A percentile compares a stretch with the other conserved stretches of the same genome.
Conservation (phyloP, 2,113 vertebrate species). For the Ciconia stormi region DNA sequence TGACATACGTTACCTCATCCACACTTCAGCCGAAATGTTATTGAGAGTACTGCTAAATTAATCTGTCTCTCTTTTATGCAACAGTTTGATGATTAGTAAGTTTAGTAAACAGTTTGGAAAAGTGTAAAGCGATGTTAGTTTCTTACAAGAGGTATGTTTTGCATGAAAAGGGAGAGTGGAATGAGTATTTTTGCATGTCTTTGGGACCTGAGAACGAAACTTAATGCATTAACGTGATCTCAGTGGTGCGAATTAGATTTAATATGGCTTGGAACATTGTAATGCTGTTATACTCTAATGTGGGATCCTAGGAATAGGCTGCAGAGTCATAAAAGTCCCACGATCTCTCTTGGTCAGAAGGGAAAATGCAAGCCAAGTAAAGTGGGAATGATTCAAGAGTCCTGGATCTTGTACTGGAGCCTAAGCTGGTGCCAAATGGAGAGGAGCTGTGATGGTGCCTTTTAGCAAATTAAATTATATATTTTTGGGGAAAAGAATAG, state of each 20-base stretch:
- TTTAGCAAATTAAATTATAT: not conserved
- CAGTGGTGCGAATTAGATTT: not conserved
- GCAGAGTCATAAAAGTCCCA: not conserved
- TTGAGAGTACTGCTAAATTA: not conserved
- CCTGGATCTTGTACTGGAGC: not conserved
- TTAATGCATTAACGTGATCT: accelerated
- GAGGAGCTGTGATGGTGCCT: not conserved
- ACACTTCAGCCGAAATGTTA: not conserved
- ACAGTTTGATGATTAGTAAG: not conserved
- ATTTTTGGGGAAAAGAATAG: not conserved
- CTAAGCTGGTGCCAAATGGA: not conserved
- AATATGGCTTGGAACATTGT: not conserved
- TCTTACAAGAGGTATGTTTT: not conserved
- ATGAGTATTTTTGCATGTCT: not conserved
- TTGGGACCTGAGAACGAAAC: not conserved
- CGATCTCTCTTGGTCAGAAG: not conserved
- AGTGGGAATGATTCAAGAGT: not conserved
- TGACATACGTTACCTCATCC: not conserved
- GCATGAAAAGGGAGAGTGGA: not conserved
- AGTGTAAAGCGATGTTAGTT: not conserved
- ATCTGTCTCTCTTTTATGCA: not conserved
- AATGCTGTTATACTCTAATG: not conserved
- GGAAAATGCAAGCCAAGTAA: not conserved
- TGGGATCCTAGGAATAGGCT: not conserved
- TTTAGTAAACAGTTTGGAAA: not conserved